A percentile compares a stretch with the other conserved stretches of the same genome.
These are phyloP conservation scores for Heliconius aoede DNA, from an alignment of 2,888 invertebrate genomes.

Conservation along the genomic window DNA sequence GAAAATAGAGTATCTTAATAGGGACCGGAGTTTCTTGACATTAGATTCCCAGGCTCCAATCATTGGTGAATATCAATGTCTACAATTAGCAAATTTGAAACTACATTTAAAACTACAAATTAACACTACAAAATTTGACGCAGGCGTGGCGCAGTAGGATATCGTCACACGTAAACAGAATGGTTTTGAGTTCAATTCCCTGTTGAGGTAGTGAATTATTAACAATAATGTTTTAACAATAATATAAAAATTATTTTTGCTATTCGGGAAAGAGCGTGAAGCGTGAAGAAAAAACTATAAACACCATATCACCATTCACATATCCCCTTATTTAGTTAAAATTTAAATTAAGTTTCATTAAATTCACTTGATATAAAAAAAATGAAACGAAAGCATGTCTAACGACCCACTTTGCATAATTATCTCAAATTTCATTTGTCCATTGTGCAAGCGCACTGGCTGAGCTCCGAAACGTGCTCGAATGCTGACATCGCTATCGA, in stretches of 20 bases:
- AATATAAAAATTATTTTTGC: too few relatives aligned
- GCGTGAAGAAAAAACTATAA: background rate
- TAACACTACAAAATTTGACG: too few relatives aligned
- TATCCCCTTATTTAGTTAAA: background rate
- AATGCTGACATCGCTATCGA: slow-evolving; percentile 79
- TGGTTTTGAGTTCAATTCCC: background rate
- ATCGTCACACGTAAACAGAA: too few relatives aligned
- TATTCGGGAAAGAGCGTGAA: background rate
- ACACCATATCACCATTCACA: background rate
- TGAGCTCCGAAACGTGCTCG: slow-evolving; percentile 80
- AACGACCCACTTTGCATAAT: slow-evolving; percentile 56
- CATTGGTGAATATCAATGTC: too few relatives aligned
- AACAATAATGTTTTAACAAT: background rate
- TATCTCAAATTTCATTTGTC: slow-evolving; percentile 55
- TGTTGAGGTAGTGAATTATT: background rate
- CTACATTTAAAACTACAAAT: too few relatives aligned
- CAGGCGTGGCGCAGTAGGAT: too few relatives aligned
- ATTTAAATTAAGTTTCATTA: slow-evolving; percentile 25
- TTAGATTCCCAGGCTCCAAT: too few relatives aligned
- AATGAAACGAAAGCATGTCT: slow-evolving; percentile 47
- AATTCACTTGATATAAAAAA: slow-evolving; percentile 35
- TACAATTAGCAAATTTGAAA: too few relatives aligned
- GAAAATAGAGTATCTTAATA: too few relatives aligned
- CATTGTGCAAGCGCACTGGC: slow-evolving; percentile 62
- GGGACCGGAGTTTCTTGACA: too few relatives aligned